Evolutionary conservation across 2,113 vertebrate genomes (phyloP), one percentile per base, ranked within the genome.

Genomic region (Sander lucioperca): DNA sequence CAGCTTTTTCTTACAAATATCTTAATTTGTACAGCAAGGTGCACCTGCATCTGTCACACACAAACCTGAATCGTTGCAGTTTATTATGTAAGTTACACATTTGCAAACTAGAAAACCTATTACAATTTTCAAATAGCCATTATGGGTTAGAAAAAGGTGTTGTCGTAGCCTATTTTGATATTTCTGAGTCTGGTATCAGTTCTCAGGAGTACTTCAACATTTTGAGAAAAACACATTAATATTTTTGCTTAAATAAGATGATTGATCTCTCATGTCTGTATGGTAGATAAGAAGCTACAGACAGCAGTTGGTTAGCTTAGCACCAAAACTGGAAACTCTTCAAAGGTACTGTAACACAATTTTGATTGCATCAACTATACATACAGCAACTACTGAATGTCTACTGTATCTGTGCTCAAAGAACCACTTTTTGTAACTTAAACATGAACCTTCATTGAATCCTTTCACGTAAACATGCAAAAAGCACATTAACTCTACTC

Each of bases 391-490:
- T 7, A 43, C 77, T 45, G 51, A 58, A n/a, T 77, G 43, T 71
- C 56, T 74, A 11, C 9, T 11, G 39, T 11, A 59, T 74, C 14
- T 54, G 25, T 50, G 57, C 39, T 87, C 65, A 78, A 79, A 67
- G 64, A 69, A 69, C 36, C 48, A 19, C 73, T 77, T 77, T 70
- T 47, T 73, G 33, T 76, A 66, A 86, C 63, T 33, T 69, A 68
- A 84, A 82, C 66, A n/a, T 62, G 43, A 82, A 73, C 67, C 62
- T 50, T 33, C 59, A 80, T 43, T 72, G 53, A 23, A 45, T 80
- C 72, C 59, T 83, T 62, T 80, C 18, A 83, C 53, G 54, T 85
- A 85, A 88, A 88, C 71, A 86, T 12, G 80, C 67, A 77, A 75
- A 62, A 82, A 89, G 48, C 27, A 54, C 71, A 87, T 87, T 84